A percentile compares a stretch with the other conserved stretches of the same genome.
These are phyloP conservation scores for Dermatemys mawii DNA, from an alignment of 2,113 vertebrate species.

Conservation along the genomic window DNA sequence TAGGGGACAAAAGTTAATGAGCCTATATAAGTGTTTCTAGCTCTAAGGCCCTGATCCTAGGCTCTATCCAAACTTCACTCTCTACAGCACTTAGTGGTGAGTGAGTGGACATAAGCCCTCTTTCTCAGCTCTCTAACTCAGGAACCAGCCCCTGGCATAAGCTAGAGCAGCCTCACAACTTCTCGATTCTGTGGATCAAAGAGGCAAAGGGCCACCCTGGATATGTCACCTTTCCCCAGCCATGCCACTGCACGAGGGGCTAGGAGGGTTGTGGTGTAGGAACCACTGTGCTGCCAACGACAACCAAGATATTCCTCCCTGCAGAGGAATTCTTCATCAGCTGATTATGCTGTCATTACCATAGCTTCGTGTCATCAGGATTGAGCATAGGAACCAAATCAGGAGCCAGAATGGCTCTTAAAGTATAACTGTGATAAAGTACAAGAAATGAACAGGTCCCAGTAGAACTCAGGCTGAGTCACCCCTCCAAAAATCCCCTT, in stretches of 20 bases:
- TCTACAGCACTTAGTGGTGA: background rate
- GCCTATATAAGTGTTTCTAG: background rate
- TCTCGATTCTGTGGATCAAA: background rate
- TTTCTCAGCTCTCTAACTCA: background rate
- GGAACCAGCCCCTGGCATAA: background rate
- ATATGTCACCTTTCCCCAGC: background rate
- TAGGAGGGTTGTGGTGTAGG: background rate
- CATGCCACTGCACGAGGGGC: background rate
- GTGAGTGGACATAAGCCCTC: background rate
- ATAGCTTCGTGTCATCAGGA: background rate
- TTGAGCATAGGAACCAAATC: background rate
- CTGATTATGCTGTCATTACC: background rate
- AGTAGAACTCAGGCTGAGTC: background rate
- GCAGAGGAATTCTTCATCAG: background rate
- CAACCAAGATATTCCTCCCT: background rate
- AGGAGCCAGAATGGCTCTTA: background rate
- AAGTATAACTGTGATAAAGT: background rate
- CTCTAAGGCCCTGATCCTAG: background rate
- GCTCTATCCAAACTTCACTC: background rate
- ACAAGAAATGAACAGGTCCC: background rate
- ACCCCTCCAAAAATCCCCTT: background rate
- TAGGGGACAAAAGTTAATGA: background rate
- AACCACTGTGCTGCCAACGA: background rate
- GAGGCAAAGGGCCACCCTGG: accelerated
- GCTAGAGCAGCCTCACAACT: background rate